Conservation (phyloP, 2,797 vertebrate species). For the Girardinus metallicus region DNA sequence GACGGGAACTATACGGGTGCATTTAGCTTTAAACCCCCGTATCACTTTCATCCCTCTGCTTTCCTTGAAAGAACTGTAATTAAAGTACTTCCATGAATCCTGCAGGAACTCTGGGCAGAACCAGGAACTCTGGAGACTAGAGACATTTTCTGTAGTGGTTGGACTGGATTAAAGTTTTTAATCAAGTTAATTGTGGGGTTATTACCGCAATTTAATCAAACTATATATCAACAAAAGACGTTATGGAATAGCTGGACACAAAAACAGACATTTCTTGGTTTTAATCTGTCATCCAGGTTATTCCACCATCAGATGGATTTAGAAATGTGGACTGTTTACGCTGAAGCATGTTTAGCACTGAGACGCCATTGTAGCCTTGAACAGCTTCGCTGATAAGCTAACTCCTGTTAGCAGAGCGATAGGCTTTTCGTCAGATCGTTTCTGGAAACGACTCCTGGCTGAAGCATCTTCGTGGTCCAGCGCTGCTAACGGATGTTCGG, state of each 20-base stretch:
- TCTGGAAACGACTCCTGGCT: too few relatives aligned
- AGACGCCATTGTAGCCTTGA: too few relatives aligned
- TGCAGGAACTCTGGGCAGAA: not conserved
- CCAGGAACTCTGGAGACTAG: not conserved
- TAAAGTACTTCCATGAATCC: not conserved
- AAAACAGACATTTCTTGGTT: too few relatives aligned
- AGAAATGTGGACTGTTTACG: not conserved
- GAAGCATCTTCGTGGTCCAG: too few relatives aligned
- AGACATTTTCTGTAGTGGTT: too few relatives aligned
- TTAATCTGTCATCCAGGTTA: not conserved
- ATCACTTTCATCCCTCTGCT: conserved; percentile 20
- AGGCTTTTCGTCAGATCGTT: too few relatives aligned
- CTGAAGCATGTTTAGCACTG: not conserved
- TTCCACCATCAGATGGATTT: not conserved
- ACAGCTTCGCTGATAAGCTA: too few relatives aligned
- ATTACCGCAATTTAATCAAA: not conserved
- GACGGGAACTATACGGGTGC: conserved; percentile 44
- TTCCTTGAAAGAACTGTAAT: not conserved
- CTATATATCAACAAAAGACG: not conserved
- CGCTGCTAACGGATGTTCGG: too few relatives aligned
- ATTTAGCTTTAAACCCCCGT: conserved; percentile 24
- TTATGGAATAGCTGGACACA: not conserved
- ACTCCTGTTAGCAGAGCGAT: not conserved
- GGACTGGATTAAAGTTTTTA: too few relatives aligned
- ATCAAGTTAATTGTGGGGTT: too few relatives aligned